Conservation (phyloP, 2,888 invertebrate genomes). For the Lasioglossum pauxillum region DNA sequence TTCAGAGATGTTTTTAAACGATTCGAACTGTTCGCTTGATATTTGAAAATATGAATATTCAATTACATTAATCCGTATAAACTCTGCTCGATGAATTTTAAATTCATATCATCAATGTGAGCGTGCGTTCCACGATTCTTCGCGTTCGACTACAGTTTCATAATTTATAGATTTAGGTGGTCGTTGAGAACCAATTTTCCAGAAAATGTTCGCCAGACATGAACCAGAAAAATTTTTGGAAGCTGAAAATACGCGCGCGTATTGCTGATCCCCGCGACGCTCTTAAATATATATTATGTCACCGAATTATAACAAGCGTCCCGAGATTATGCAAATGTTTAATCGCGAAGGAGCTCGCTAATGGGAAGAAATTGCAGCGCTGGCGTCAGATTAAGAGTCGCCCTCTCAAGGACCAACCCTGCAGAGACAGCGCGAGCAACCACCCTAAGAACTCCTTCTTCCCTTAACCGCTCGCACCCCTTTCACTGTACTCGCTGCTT, state of each 20-base stretch:
- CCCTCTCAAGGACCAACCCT: slow-evolving; percentile 66
- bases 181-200: neutral
- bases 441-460: slow-evolving; percentile 69
- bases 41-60: neutral
- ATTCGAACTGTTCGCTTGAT: neutral
- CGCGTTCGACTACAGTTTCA: neutral
- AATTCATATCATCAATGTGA: neutral
- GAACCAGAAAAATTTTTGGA: slow-evolving; percentile 28
- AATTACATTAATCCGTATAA: neutral
- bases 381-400: slow-evolving; percentile 83
- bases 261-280: slow-evolving; percentile 56
- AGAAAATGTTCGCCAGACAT: neutral
- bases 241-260: slow-evolving; percentile 36
- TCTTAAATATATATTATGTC: slow-evolving; percentile 74
- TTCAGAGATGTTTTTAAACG: neutral
- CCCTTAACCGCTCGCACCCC: slow-evolving; percentile 63
- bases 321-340: slow-evolving; percentile 83
- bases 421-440: slow-evolving; percentile 59
- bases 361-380: slow-evolving; percentile 84
- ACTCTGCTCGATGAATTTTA: neutral
- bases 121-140: neutral
- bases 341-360: slow-evolving; percentile 82
- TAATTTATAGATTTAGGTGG: neutral
- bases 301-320: slow-evolving; percentile 76
- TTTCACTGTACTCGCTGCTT: slow-evolving; percentile 63